Percentiles rank a stretch among this genome's conserved stretches.
Conservation (phyloP, 2,113 vertebrate genomes). For the Callopanchax toddi region DNA sequence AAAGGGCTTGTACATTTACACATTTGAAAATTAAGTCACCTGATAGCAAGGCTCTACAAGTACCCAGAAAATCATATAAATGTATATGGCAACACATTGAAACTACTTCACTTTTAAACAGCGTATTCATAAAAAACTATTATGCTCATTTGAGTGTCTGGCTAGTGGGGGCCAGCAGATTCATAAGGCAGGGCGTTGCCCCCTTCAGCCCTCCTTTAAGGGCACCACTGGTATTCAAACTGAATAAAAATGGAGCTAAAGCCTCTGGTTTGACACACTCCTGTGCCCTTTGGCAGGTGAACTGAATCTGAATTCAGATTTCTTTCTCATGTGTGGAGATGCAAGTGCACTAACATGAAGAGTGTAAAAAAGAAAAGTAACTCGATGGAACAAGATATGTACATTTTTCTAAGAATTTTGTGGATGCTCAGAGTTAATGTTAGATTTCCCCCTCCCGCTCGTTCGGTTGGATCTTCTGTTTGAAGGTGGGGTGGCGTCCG, state of each 20-base stretch:
- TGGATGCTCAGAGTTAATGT: constrained; percentile 26
- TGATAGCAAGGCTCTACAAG: too few relatives aligned
- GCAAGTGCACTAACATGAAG: constrained; percentile 39
- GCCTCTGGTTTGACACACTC: constrained; percentile 12
- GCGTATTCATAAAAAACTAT: too few relatives aligned
- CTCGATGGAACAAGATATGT: background rate
- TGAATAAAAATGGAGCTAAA: constrained; percentile 23
- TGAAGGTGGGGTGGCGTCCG: constrained; percentile 52
- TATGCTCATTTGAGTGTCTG: too few relatives aligned
- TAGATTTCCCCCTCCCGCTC: background rate
- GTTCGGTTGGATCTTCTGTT: constrained; percentile 37
- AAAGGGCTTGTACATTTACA: too few relatives aligned
- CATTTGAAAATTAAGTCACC: too few relatives aligned
- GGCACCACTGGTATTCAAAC: constrained; percentile 4
- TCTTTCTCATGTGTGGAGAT: constrained; percentile 51
- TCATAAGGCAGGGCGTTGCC: too few relatives aligned
- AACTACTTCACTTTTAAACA: too few relatives aligned
- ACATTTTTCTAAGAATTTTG: constrained; percentile 19
- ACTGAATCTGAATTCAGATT: constrained; percentile 41
- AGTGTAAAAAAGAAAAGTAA: constrained; percentile 28
- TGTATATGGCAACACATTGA: too few relatives aligned
- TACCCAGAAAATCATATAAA: too few relatives aligned
- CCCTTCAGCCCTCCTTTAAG: too few relatives aligned
- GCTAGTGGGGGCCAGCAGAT: too few relatives aligned
- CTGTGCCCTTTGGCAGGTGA: constrained; percentile 27